Percentiles rank a stretch among this genome's conserved stretches.
These are phyloP conservation scores for Drosophila busckii DNA, from an alignment of 1,140 invertebrate genomes.

Conservation along the genomic window DNA sequence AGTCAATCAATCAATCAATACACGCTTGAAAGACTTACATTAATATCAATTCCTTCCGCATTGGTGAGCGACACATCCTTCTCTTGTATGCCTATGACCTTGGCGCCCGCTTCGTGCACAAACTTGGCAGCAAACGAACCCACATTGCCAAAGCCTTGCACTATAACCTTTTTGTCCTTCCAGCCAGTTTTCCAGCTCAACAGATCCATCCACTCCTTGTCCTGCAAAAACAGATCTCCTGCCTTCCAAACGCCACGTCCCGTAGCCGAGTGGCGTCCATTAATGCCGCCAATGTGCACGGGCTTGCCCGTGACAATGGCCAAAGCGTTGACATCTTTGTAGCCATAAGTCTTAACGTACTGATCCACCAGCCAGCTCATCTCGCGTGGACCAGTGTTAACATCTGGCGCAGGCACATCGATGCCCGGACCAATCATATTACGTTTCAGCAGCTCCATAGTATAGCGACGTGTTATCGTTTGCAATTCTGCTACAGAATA, in stretches of 20 bases:
- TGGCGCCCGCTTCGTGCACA: slow-evolving; percentile 87
- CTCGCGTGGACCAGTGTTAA: slow-evolving; percentile 88
- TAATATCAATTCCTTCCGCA: slow-evolving; percentile 88
- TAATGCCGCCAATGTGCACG: slow-evolving; percentile 86
- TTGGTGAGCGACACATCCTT: slow-evolving; percentile 86
- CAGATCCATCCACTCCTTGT: slow-evolving; percentile 88
- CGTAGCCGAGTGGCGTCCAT: slow-evolving; percentile 92
- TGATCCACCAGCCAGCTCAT: slow-evolving; percentile 94
- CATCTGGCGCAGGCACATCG: slow-evolving; percentile 92
- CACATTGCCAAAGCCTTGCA: slow-evolving; percentile 95
- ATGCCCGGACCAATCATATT: slow-evolving; percentile 91
- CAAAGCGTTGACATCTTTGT: slow-evolving; percentile 89
- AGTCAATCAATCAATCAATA: neutral
- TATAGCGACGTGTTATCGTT: slow-evolving; percentile 91
- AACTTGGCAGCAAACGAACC: slow-evolving; percentile 89
- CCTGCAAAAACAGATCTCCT: slow-evolving; percentile 88
- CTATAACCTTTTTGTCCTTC: slow-evolving; percentile 89
- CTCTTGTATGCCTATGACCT: slow-evolving; percentile 90
- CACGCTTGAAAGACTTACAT: slow-evolving; percentile 80
- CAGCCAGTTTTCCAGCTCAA: slow-evolving; percentile 86
- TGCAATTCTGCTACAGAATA: slow-evolving; percentile 90
- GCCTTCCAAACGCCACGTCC: slow-evolving; percentile 92
- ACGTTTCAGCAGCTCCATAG: slow-evolving; percentile 92
- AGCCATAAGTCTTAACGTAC: slow-evolving; percentile 88
- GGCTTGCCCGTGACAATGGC: slow-evolving; percentile 94